phyloP scores from a whole-genome alignment of 2,888 invertebrate species.

The Pogonocherus hispidulus region DNA sequence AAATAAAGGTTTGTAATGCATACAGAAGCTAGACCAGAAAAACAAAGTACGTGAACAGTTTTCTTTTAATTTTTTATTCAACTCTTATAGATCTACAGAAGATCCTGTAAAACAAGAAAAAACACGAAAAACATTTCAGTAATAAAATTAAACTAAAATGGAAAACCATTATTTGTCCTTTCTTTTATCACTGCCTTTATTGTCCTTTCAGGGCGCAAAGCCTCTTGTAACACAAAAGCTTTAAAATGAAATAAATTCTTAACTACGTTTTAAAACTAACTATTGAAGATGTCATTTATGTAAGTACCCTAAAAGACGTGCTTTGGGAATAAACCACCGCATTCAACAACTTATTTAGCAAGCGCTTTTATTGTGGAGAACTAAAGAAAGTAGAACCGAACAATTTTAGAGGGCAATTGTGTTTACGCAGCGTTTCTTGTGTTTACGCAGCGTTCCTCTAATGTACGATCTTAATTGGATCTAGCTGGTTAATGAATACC shows the following conservation, averaged over 20 bases:
- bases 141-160: constrained; percentile 11
- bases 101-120: background rate
- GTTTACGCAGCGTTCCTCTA: background rate
- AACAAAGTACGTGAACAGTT: too few species aligned
- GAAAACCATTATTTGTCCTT: constrained; percentile 14
- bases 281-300: constrained; percentile 32
- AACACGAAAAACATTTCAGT: background rate
- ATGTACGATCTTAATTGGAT: constrained; percentile 10
- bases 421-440: too few species aligned
- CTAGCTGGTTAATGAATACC: background rate
- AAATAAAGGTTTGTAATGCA: too few species aligned
- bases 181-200: constrained; percentile 27
- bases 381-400: background rate
- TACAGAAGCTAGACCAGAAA: too few species aligned
- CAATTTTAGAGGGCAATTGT: constrained; percentile 8
- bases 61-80: too few species aligned
- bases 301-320: constrained; percentile 30
- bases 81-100: background rate
- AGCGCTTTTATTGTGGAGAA: constrained; percentile 8
- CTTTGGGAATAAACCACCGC: constrained; percentile 25
- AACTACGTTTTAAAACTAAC: constrained; percentile 32
- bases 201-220: constrained; percentile 22
- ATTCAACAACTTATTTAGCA: constrained; percentile 34
- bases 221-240: constrained; percentile 19
- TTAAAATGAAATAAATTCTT: constrained; percentile 24